Base-by-base conservation (phyloP, 2,797 vertebrate genomes). In the Trichosurus vulpecula region DNA sequence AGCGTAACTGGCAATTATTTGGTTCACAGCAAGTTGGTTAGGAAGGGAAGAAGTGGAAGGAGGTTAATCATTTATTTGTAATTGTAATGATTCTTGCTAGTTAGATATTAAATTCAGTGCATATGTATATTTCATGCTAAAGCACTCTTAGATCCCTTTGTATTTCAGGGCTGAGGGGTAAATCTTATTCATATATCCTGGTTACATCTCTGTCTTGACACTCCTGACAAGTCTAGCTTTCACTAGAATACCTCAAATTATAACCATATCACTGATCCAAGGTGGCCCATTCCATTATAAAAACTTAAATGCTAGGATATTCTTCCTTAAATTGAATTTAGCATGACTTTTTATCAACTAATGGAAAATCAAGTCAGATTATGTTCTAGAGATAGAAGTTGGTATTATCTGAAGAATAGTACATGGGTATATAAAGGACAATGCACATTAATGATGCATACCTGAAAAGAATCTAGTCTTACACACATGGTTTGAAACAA, bases 401-500 rank as follows among this genome's bases (percentile, higher is more conserved):
- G 74, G 61, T 74, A 74, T n/a, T 74, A 74, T 74, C 35, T 74
- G 61, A 74, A 74, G 14, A 5, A n/a, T 22, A 74, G 16, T 41
- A 14, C 16, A 74, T 74, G 61, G 16, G n/a, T 74, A n/a, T 74
- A n/a, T 41, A n/a, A 74, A 74, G 2, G 61, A 22, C 61, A 74
- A 61, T n/a, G 6, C 35, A n/a, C 41, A 74, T 74, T 74, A 74
- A 74, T 35, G 6, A 74, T 74, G 16, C 16, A 74, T 14, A 74
- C n/a, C n/a, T 35, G 8, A 74, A 74, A 74, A 74, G 6, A 61
- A 74, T 74, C 61, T 74, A 41, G 5, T 74, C n/a, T 74, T 95
- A 90, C 29, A 41, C 25, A 91, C 6, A 5, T 66, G 35, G 90
- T 94, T 95, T 97, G 92, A 94, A 92, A 74, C 35, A 74, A 74